Percentiles rank a stretch among this genome's conserved stretches.
Conservation (phyloP, 2,797 vertebrate genomes). For the Otolemur crassicaudatus region DNA sequence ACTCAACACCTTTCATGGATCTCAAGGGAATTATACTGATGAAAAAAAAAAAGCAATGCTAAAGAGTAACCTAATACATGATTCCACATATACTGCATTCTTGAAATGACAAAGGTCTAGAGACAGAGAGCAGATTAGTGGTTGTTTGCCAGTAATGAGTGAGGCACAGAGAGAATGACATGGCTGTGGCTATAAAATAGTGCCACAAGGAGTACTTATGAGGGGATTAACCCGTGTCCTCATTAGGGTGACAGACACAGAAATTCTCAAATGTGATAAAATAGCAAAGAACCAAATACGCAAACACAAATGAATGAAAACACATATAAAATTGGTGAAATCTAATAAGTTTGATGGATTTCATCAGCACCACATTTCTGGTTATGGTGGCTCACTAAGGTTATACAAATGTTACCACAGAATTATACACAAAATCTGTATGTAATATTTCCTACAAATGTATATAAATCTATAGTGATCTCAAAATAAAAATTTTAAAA, state of each 20-base stretch:
- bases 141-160: background rate
- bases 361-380: background rate
- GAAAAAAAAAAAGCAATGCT: background rate
- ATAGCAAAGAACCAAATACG: background rate
- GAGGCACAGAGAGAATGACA: background rate
- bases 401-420: background rate
- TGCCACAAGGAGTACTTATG: background rate
- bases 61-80: background rate
- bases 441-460: background rate
- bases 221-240: background rate
- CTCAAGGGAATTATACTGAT: background rate
- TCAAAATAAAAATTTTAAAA: background rate
- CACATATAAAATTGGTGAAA: background rate
- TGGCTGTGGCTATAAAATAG: background rate
- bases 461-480: background rate
- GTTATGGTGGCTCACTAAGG: background rate
- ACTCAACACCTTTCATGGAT: background rate
- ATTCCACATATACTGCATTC: background rate
- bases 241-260: background rate
- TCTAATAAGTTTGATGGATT: background rate
- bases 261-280: background rate
- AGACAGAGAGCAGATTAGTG: background rate
- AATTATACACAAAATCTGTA: background rate
- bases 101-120: background rate
- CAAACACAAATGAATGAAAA: background rate